phyloP scores from a whole-genome alignment of 2,113 vertebrate genomes.

The Paracanthobrama guichenoti region DNA sequence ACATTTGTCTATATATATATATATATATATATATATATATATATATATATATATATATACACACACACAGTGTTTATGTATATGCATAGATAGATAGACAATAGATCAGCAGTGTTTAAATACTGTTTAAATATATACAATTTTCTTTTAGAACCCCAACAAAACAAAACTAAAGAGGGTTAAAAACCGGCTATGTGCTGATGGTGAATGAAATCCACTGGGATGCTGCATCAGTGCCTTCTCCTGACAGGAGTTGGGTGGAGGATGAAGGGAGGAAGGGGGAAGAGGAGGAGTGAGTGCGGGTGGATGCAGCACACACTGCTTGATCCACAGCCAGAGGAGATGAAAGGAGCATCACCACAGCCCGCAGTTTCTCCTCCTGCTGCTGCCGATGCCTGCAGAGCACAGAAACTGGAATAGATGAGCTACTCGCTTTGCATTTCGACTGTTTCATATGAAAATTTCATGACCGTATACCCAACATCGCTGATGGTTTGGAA shows the following conservation, averaged over 20 bases:
- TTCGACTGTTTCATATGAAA: conserved; percentile 33
- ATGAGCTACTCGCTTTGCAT: conserved; percentile 28
- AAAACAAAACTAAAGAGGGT: conserved; percentile 5
- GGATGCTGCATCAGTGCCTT: conserved; percentile 39
- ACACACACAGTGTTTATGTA: too few relatives aligned
- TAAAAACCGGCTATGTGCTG: neutral
- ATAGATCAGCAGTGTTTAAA: too few relatives aligned
- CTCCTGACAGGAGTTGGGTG: conserved; percentile 38
- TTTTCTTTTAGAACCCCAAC: neutral
- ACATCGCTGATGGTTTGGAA: conserved; percentile 1
- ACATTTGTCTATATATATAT: too few relatives aligned
- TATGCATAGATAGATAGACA: too few relatives aligned
- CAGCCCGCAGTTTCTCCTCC: conserved; percentile 38
- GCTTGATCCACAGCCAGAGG: conserved; percentile 62
- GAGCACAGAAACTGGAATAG: conserved; percentile 39
- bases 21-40: neutral
- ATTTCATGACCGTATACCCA: conserved; percentile 6
- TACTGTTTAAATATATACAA: neutral
- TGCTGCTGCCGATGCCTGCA: conserved; percentile 48
- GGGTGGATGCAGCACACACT: conserved; percentile 35
- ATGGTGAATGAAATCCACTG: conserved; percentile 18
- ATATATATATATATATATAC: too few relatives aligned
- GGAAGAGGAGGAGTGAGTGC: conserved; percentile 31
- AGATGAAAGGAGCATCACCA: conserved; percentile 57
- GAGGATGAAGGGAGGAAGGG: conserved; percentile 49